Percentiles rank a stretch among this genome's conserved stretches.
Conservation (phyloP, 2,888 invertebrate species). For the Myopa testacea region DNA sequence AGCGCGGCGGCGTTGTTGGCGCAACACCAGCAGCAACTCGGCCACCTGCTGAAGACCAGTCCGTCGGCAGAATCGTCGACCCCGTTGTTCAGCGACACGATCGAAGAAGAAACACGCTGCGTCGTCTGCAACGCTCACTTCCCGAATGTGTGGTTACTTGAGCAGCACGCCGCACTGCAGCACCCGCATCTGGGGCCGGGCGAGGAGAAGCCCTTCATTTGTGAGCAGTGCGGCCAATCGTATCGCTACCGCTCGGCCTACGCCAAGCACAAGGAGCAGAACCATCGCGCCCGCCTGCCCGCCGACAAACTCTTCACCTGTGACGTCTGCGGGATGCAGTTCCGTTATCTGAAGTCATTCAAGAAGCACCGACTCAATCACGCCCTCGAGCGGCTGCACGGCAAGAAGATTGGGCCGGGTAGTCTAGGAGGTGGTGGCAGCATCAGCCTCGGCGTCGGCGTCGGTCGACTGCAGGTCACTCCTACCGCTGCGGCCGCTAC, state of each 20-base stretch:
- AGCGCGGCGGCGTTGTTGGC: conserved; percentile 53
- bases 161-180: conserved; percentile 86
- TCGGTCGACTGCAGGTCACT: conserved; percentile 17
- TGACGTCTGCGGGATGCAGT: conserved; percentile 93
- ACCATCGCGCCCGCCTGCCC: conserved; percentile 86
- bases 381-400: conserved; percentile 84
- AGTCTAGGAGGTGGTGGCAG: conserved; percentile 19
- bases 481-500: too few relatives aligned
- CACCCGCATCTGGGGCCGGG: conserved; percentile 76
- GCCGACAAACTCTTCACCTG: conserved; percentile 92
- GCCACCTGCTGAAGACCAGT: conserved; percentile 61
- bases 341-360: conserved; percentile 88
- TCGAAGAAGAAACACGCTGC: conserved; percentile 74
- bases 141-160: conserved; percentile 87
- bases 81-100: conserved; percentile 62
- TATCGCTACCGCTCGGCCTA: conserved; percentile 89
- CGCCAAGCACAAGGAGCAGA: conserved; percentile 87
- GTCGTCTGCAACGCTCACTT: conserved; percentile 88
- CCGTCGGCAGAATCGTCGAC: conserved; percentile 55
- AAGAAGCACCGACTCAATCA: conserved; percentile 91
- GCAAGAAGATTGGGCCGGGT: conserved; percentile 69
- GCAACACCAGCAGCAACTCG: conserved; percentile 58
- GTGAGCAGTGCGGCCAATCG: conserved; percentile 91
- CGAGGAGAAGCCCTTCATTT: conserved; percentile 90
- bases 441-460: conserved; percentile 24